These are phyloP conservation scores for Notarius lentiginosus DNA, from an alignment of 2,113 vertebrate genomes.

Conservation along the genomic window DNA sequence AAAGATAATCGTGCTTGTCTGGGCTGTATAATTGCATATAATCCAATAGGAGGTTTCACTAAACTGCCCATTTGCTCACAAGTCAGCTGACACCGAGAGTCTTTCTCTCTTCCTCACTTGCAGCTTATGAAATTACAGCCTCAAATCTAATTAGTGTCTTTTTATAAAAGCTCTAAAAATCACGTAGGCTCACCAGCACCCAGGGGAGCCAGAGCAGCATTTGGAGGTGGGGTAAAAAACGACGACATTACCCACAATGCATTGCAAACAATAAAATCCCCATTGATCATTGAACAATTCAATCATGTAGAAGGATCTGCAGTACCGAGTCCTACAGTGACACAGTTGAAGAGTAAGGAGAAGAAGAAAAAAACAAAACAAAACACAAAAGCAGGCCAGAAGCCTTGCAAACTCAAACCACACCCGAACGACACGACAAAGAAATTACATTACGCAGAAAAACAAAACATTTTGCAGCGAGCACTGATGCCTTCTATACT, in stretches of 20 bases:
- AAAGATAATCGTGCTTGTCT: conserved; percentile 36
- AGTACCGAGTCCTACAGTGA: neutral
- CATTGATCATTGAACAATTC: neutral
- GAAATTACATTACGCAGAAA: conserved; percentile 7
- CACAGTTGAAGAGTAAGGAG: neutral
- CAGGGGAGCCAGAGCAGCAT: conserved; percentile 45
- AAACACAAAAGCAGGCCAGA: neutral
- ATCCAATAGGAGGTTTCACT: conserved; percentile 42
- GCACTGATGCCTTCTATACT: neutral
- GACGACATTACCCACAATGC: neutral
- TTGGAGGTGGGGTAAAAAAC: neutral
- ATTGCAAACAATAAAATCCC: neutral
- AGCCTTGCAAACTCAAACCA: neutral
- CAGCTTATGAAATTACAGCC: conserved; percentile 60
- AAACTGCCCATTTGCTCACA: conserved; percentile 35
- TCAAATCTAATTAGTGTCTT: conserved; percentile 69
- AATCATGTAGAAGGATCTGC: neutral
- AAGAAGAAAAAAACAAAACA: neutral
- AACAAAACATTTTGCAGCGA: neutral
- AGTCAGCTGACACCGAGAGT: conserved; percentile 40
- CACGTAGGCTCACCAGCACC: conserved; percentile 42
- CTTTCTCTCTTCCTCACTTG: conserved; percentile 28
- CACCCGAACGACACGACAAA: neutral
- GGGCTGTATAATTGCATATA: conserved; percentile 32
- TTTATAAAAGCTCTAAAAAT: conserved; percentile 64